phyloP scores from a whole-genome alignment of 2,888 invertebrate genomes.

The Hirtodrosophila histrioides region DNA sequence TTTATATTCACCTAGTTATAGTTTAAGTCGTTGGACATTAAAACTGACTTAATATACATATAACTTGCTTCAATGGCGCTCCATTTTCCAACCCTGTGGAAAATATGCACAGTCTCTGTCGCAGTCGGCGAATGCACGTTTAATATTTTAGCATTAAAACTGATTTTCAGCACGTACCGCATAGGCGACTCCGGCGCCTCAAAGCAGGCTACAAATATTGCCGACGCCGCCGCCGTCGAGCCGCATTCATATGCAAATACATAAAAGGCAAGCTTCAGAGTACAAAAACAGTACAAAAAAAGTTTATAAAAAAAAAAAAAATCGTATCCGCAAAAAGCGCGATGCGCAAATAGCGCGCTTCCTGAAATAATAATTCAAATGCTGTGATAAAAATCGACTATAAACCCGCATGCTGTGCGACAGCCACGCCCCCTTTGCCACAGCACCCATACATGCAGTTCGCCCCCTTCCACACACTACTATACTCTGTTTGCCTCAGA shows the following conservation, averaged over 20 bases:
- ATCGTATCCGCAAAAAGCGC: conserved; percentile 78
- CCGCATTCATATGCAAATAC: conserved; percentile 80
- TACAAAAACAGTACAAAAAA: conserved; percentile 11
- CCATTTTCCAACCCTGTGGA: conserved; percentile 29
- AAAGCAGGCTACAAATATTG: conserved; percentile 60
- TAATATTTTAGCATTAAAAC: conserved; percentile 78
- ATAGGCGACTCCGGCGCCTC: conserved; percentile 55
- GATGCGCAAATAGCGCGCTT: conserved; percentile 83
- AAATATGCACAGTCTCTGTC: conserved; percentile 25
- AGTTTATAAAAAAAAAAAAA: conserved; percentile 30
- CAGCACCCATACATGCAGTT: conserved; percentile 56
- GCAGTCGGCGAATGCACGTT: conserved; percentile 50
- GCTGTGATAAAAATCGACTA: conserved; percentile 81
- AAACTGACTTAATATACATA: background rate
- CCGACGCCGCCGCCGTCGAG: conserved; percentile 49
- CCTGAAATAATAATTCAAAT: conserved; percentile 83
- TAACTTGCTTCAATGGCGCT: no score
- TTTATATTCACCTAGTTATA: no score
- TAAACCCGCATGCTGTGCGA: conserved; percentile 72
- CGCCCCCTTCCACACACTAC: conserved; percentile 2
- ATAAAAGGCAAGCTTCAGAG: conserved; percentile 55
- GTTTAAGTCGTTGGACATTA: background rate
- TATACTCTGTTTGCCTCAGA: conserved; percentile 4
- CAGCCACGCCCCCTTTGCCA: conserved; percentile 50
- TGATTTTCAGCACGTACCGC: conserved; percentile 72